Evolutionary conservation across 2,888 invertebrate species (phyloP).

Genomic region (Elysia crispata): DNA sequence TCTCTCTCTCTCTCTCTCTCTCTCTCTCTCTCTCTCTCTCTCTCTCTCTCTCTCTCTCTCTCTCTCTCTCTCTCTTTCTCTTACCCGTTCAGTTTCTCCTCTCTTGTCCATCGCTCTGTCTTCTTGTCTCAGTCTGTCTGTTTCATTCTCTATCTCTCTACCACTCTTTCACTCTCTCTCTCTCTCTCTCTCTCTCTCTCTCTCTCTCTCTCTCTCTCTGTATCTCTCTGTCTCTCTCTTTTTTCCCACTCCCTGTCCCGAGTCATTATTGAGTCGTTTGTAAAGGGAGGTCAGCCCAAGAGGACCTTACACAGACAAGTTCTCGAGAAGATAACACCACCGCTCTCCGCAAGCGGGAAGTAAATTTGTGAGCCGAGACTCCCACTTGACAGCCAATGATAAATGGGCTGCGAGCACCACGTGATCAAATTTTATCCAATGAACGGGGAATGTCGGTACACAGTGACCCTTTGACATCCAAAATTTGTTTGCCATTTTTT

Average conservation of each 20-base stretch:
- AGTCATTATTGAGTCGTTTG: no score
- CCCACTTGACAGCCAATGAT: no score
- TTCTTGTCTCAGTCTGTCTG: neutral
- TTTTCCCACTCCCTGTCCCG: slow-evolving; percentile 13
- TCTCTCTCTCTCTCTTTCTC: neutral
- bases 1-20: neutral
- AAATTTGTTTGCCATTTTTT: no score
- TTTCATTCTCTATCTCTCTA: neutral
- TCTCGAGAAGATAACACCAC: no score
- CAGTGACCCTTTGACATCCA: no score
- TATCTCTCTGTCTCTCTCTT: slow-evolving; percentile 12
- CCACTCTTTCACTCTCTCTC: neutral
- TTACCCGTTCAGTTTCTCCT: neutral
- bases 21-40: neutral
- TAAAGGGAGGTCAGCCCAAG: no score
- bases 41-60: neutral
- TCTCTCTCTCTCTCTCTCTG: slow-evolving; percentile 29
- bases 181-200: slow-evolving; percentile 12
- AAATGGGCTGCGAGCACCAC: no score
- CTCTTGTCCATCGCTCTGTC: neutral
- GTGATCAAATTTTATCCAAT: no score
- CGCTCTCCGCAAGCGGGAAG: no score
- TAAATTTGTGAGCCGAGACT: no score
- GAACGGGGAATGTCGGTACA: no score
- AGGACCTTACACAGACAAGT: no score